These are phyloP conservation scores for Clanis bilineata DNA, from an alignment of 2,888 invertebrate genomes.

Conservation along the genomic window DNA sequence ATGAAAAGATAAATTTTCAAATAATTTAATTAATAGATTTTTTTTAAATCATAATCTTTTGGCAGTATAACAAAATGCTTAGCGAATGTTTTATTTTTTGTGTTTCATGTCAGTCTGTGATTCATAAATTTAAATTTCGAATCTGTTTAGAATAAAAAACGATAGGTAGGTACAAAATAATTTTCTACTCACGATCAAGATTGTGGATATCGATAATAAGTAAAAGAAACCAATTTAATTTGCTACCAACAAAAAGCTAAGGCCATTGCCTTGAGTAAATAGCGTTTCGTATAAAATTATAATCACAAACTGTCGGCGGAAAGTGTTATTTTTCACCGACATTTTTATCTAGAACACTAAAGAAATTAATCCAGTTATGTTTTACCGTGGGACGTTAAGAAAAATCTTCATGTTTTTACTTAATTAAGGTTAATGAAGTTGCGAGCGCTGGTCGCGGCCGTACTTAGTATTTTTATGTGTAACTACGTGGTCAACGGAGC, in stretches of 20 bases:
- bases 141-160: background rate
- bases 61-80: background rate
- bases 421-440: conserved; percentile 73
- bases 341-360: conserved; percentile 32
- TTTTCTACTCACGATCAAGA: conserved; percentile 2
- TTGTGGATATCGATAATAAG: conserved; percentile 2
- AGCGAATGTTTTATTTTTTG: background rate
- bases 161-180: background rate
- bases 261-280: conserved; percentile 9
- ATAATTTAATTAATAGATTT: background rate
- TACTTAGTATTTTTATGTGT: conserved; percentile 43
- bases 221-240: conserved; percentile 7
- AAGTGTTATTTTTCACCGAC: conserved; percentile 32
- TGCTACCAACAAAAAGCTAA: background rate
- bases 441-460: conserved; percentile 18
- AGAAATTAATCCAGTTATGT: conserved; percentile 48
- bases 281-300: conserved; percentile 17
- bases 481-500: conserved; percentile 26
- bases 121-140: background rate
- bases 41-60: background rate
- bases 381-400: conserved; percentile 59
- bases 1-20: background rate
- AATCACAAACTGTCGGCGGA: conserved; percentile 32
- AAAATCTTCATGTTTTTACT: conserved; percentile 49
- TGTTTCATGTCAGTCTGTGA: background rate